Evolutionary conservation across 64 coral and sea anemone species (phyloP), one percentile per base, ranked within the genome.

Genomic region (Pocillopora verrucosa): DNA sequence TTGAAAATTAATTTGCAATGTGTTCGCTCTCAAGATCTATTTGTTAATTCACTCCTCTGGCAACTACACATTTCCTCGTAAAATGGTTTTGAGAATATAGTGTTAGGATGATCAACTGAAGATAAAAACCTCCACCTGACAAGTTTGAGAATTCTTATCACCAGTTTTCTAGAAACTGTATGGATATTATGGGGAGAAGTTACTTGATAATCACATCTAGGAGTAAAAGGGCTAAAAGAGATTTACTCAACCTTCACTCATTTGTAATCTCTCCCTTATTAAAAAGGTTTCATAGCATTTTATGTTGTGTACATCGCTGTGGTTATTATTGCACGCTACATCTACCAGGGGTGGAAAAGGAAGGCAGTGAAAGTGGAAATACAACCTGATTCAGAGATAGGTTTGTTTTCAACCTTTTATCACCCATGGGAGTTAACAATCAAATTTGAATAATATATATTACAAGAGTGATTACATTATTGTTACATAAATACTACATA

Each of bases 271-370:
- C 36, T 64, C 16, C 57, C 70, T 86, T 51, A 30, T 3, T 82
- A 65, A 72, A 11, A 25, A 94, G 96, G 93, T 79, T 95, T 93
- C 69, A 79, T 95, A 16, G 59, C 90, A 37, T 70, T 95, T 45
- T 98, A 95, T 68, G 64, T 98, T 25, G 81, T 58, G 7, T 94
- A 94, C 90, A 83, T 95, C 88, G 77, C 95, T 36, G 90, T 94
- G 6, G 96, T 98, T 16, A 82, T 98, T 25, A 59, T 90, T 86
- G 96, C 92, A 4, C 89, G 69, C 16, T 89, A 81, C 26, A 60
- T 98, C 24, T 87, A 94, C 58, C 96, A 98, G 60, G 73, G 92
- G n/a, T 94, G 89, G 80, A 98, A 98, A 59, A 92, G 61, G 61
- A 90, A 36, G n/a, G 20, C 65, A 79, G 24, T 20, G 60, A 3